Conservation (phyloP, 2,113 vertebrate species). For the Anhinga anhinga region DNA sequence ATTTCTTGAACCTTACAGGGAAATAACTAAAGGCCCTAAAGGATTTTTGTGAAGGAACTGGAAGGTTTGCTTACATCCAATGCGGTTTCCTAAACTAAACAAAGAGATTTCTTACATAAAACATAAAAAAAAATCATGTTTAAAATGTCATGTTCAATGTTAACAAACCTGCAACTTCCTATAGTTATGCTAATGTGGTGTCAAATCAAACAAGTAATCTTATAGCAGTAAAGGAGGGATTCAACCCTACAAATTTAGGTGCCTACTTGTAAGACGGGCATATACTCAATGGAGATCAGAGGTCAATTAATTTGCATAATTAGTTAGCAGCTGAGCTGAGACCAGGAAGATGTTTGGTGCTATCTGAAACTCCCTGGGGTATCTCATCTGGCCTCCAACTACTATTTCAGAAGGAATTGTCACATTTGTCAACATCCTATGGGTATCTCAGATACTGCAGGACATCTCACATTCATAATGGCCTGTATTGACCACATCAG, state of each 20-base stretch:
- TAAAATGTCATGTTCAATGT: background rate
- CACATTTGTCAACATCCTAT: background rate
- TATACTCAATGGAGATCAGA: background rate
- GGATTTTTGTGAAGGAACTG: background rate
- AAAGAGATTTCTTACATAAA: background rate
- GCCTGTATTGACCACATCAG: background rate
- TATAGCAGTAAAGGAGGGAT: background rate
- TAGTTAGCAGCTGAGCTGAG: background rate
- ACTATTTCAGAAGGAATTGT: background rate
- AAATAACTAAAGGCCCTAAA: background rate
- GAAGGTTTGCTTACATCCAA: background rate
- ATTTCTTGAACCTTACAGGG: background rate
- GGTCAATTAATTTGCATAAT: background rate
- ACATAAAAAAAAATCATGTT: background rate
- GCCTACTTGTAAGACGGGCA: background rate
- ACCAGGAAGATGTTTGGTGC: background rate
- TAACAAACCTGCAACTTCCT: background rate
- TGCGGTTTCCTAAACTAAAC: background rate
- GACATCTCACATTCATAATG: background rate
- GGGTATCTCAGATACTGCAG: background rate
- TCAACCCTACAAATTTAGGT: background rate
- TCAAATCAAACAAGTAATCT: background rate
- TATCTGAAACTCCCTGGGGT: background rate
- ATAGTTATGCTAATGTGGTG: background rate
- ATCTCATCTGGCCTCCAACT: background rate